Evolutionary conservation across 1,140 invertebrate species (phyloP), one percentile per base, ranked within the genome.

Genomic region (Neodiprion virginianus): DNA sequence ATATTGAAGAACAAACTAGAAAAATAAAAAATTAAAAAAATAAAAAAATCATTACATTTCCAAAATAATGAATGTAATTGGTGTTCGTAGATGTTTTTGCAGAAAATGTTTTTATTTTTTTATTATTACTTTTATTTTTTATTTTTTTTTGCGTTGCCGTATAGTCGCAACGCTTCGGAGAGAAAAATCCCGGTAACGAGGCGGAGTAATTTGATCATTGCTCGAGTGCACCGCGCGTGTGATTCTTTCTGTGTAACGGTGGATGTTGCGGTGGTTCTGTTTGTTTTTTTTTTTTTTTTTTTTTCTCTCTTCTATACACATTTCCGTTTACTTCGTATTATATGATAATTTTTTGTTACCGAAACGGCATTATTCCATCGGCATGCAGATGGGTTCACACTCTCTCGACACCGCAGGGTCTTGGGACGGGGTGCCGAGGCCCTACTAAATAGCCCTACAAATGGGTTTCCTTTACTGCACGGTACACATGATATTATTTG

Each of bases 381-480:
- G 86, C 76, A 88, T 88, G 87, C 82, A 88, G 85, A 88, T 88
- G 78, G 75, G 65, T 82, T 86, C 83, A 76, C 85, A 84, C 82
- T 80, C 68, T 48, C 14, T 21, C 50, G 47, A 61, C 69, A 11
- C 48, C 69, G 71, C 71, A 75, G 72, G 67, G 72, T 17, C 69
- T 73, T 72, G 75, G 75, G 48, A 68, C 69, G 68, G 68, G n/a
- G 48, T 40, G 70, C 61, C 71, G 69, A 72, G 71, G 73, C 75
- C 69, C 28, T 69, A 74, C 72, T 82, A 81, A 83, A 76, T 81
- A 80, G 83, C 84, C 78, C 73, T 82, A 81, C 81, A 79, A 79
- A 69, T 76, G 71, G 73, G 23, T 53, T 73, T 61, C 73, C 23
- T 73, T 48, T 71, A 23, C 70, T 75, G 78, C 78, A 77, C 78